phyloP scores from a whole-genome alignment of 2,113 vertebrate species.

The Lethenteron reissneri region DNA sequence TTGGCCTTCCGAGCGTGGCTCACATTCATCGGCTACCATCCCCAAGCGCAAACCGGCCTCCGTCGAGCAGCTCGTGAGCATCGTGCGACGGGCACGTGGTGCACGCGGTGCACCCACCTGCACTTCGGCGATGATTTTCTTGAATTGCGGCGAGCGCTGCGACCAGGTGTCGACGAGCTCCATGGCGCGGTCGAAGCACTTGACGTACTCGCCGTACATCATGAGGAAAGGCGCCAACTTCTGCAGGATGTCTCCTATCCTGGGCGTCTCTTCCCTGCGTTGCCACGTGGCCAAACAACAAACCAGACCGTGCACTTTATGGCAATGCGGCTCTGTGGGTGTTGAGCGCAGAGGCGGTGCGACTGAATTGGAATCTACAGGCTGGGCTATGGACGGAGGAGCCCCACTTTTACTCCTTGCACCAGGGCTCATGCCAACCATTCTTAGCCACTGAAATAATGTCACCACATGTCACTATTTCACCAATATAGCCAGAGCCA shows the following conservation, averaged over 20 bases:
- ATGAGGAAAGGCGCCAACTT: slow-evolving; percentile 91
- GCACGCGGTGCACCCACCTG: slow-evolving; percentile 30
- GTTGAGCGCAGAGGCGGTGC: slow-evolving; percentile 2
- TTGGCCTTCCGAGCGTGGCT: no score
- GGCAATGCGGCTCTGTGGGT: no score
- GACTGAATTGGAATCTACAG: neutral
- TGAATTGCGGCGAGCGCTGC: slow-evolving; percentile 65
- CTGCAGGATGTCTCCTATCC: slow-evolving; percentile 84
- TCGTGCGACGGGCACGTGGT: no score
- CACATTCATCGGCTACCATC: no score
- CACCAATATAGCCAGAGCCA: no score
- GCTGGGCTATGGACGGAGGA: no score
- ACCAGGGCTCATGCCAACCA: neutral
- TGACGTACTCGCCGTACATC: slow-evolving; percentile 93
- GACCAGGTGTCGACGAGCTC: slow-evolving; percentile 72
- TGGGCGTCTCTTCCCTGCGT: slow-evolving; percentile 37
- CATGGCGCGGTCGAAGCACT: slow-evolving; percentile 84
- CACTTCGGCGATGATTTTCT: slow-evolving; percentile 61
- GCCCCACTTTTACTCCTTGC: no score
- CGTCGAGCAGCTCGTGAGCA: no score
- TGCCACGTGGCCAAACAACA: slow-evolving; percentile 7
- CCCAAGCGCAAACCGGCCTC: no score
- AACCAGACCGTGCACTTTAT: neutral
- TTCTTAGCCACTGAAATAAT: neutral
- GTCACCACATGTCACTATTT: neutral